Evolutionary conservation across 2,888 invertebrate species (phyloP).

Genomic region (Clunio marinus): DNA sequence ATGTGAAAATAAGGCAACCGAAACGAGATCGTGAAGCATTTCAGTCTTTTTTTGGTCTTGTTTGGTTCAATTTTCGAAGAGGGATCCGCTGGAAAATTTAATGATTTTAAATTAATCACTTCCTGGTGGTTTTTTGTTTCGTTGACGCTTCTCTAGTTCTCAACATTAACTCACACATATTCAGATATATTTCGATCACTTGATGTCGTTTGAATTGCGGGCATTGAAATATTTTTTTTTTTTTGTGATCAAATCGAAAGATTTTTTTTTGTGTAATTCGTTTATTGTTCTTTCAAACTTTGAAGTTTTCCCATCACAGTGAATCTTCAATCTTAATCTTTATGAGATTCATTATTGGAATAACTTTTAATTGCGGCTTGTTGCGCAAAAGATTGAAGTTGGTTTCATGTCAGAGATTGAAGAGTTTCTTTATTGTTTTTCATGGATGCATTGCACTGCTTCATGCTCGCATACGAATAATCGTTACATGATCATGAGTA

Average conservation of each 20-base stretch:
- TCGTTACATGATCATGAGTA: slow-evolving; percentile 9
- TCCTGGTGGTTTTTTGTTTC: slow-evolving; percentile 29
- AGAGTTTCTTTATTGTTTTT: background rate
- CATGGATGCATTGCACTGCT: too few species aligned
- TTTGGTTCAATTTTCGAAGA: background rate
- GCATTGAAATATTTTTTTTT: background rate
- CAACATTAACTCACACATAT: slow-evolving; percentile 9
- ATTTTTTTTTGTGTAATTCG: slow-evolving; percentile 6
- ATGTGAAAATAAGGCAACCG: background rate
- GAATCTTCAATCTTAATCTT: slow-evolving; percentile 1
- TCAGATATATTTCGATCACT: background rate
- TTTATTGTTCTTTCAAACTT: slow-evolving; percentile 1
- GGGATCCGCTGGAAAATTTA: slow-evolving; percentile 18
- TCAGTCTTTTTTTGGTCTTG: background rate
- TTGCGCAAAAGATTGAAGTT: background rate
- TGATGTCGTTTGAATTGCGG: background rate
- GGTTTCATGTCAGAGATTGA: background rate
- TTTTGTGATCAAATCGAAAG: background rate
- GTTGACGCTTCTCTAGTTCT: slow-evolving; percentile 11
- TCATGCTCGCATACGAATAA: background rate
- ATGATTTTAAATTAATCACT: slow-evolving; percentile 39
- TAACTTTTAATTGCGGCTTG: slow-evolving; percentile 6
- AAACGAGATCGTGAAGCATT: background rate
- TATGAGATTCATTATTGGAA: background rate
- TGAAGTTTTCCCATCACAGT: background rate